Evolutionary conservation across 2,113 vertebrate genomes (phyloP), one percentile per base, ranked within the genome.

Genomic region (Emberiza fucata): DNA sequence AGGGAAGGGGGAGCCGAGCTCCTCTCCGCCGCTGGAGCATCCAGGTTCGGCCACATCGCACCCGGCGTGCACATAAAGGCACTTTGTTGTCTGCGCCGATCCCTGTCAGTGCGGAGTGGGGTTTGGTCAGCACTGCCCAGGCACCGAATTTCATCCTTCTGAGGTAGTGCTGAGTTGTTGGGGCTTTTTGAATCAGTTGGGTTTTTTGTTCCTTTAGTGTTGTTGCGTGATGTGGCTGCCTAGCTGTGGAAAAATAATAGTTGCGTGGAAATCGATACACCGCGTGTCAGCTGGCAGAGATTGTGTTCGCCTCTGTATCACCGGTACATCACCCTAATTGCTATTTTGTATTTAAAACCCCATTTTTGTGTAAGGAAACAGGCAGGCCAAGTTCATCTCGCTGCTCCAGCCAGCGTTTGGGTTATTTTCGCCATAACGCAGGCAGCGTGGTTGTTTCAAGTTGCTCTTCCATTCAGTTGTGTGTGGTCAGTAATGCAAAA

Each of bases 291-390:
- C 53, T 54, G 81, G n/a, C 35, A 3, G 61, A 47, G 80, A 4
- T 28, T 29, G 69, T 7, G 1, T 29, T 40, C 3, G 0, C n/a
- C 42, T 2, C 42, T 27, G 20, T 45, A 1, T 37, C 81, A 0
- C 14, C 23, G 14, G 1, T 17, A 1, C 21, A 0, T 33, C 53
- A 8, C 40, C 20, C 21, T 14, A 3, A 35, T 31, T 24, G 20
- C 42, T 33, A 21, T 21, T 66, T 42, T 29, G 3, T 35, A 18
- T 92, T 73, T 66, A 22, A 50, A 80, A 0, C 9, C 12, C 15
- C 1, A 2, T 86, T 48, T 78, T 48, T 8, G 53, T 81, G 72
- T 40, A 10, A 25, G 3, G 13, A 29, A 69, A 56, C 9, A 3
- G 59, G 39, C 39, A 40, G 54, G 29, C 44, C 23, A 47, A 86